A percentile compares a stretch with the other conserved stretches of the same genome.
Conservation (phyloP, 2,888 invertebrate genomes). For the Lasioglossum malachurum region DNA sequence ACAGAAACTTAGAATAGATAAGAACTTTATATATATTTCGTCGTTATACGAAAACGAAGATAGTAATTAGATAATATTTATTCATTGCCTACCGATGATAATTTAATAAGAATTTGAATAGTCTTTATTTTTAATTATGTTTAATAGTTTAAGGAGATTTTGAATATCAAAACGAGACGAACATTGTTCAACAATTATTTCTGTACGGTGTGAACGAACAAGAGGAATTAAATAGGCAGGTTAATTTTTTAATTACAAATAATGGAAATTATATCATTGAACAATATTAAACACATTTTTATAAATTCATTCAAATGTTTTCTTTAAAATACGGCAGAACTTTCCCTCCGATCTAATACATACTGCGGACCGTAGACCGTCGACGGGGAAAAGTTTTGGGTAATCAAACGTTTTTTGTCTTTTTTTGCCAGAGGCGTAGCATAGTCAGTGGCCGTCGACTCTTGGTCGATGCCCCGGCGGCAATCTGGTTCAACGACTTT, state of each 20-base stretch:
- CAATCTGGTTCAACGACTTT: constrained; percentile 71
- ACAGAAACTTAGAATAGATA: background rate
- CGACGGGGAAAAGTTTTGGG: background rate
- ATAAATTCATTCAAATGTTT: no score
- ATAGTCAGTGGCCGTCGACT: constrained; percentile 57
- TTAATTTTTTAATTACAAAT: no score
- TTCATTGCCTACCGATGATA: background rate
- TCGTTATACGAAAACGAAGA: background rate
- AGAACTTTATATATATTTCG: background rate
- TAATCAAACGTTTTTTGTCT: constrained; percentile 1
- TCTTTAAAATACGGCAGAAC: no score
- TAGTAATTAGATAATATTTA: background rate
- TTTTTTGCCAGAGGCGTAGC: background rate
- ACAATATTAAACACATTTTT: no score
- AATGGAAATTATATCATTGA: no score
- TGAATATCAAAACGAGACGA: background rate
- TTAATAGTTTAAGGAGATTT: background rate
- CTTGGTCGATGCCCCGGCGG: constrained; percentile 66
- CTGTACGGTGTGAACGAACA: no score
- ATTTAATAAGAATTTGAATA: background rate
- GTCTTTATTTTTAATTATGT: background rate
- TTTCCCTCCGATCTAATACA: background rate
- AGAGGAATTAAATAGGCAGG: no score
- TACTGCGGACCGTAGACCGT: background rate
- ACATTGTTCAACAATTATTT: no score